Conservation (phyloP, 2,113 vertebrate genomes). For the Alethe castanea region DNA sequence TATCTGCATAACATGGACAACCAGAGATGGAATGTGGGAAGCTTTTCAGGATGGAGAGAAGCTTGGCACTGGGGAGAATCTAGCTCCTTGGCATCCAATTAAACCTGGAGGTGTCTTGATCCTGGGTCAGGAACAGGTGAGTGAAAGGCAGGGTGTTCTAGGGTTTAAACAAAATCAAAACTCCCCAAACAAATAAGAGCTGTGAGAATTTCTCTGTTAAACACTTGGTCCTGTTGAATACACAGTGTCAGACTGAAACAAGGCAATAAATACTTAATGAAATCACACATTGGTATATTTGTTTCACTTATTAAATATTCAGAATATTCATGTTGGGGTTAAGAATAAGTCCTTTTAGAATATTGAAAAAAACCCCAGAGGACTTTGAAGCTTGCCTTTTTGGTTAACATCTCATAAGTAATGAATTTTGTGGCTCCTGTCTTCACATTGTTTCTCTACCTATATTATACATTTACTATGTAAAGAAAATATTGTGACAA, state of each 20-base stretch:
- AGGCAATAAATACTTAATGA: background rate
- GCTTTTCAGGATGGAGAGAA: conserved; percentile 97
- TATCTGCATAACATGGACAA: conserved; percentile 97
- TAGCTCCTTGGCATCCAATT: conserved; percentile 99
- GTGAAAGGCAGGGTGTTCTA: background rate
- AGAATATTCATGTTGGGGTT: background rate
- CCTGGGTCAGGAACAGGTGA: conserved; percentile 97
- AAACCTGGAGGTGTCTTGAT: conserved; percentile 95
- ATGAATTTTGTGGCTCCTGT: background rate
- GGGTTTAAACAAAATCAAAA: background rate
- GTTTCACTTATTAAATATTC: background rate
- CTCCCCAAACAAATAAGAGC: background rate
- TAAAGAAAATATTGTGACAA: background rate
- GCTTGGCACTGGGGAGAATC: conserved; percentile 92
- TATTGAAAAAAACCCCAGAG: background rate
- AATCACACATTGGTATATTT: background rate
- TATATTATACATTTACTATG: background rate
- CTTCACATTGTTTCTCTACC: background rate
- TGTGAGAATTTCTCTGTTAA: background rate
- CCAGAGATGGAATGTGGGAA: conserved; percentile 96
- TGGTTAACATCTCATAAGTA: background rate
- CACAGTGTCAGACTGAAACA: background rate
- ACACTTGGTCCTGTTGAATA: background rate
- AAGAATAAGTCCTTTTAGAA: background rate
- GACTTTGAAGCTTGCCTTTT: background rate